Percentiles rank a stretch among this genome's conserved stretches.
Evolutionary conservation across 2,888 invertebrate genomes (phyloP).

Genomic region (Dinocampus coccinellae): DNA sequence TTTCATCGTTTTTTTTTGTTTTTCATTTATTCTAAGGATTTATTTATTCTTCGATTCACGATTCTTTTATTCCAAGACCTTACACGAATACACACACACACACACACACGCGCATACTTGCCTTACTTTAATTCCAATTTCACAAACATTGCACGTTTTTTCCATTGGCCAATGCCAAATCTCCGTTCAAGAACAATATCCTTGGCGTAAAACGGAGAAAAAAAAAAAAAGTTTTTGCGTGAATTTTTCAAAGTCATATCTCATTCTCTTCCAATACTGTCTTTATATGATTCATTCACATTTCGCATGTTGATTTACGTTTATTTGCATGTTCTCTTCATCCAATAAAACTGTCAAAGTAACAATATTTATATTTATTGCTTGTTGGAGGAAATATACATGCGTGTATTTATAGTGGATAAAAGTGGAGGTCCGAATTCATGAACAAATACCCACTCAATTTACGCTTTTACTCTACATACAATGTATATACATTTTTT

Average conservation of each 20-base stretch:
- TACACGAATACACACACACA: too few relatives aligned
- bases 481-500: too few relatives aligned
- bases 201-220: background rate
- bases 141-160: conserved; percentile 41
- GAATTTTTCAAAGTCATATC: background rate
- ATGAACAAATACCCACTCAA: too few relatives aligned
- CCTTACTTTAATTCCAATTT: conserved; percentile 36
- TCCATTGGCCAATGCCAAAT: conserved; percentile 34
- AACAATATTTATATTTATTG: conserved; percentile 1
- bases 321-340: conserved; percentile 3
- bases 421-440: background rate
- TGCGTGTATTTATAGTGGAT: background rate
- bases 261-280: background rate
- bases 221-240: background rate
- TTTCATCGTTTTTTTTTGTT: conserved; percentile 15
- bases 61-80: conserved; percentile 13
- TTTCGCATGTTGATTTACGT: background rate
- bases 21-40: conserved; percentile 5
- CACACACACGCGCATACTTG: background rate
- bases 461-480: too few relatives aligned
- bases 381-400: background rate
- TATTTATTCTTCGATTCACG: conserved; percentile 27
- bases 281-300: background rate
- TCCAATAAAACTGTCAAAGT: conserved; percentile 2
- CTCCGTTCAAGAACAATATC: background rate